A percentile compares a stretch with the other conserved stretches of the same genome.
These are phyloP conservation scores for Anabacerthia variegaticeps DNA, from an alignment of 2,797 vertebrate species.

Conservation along the genomic window DNA sequence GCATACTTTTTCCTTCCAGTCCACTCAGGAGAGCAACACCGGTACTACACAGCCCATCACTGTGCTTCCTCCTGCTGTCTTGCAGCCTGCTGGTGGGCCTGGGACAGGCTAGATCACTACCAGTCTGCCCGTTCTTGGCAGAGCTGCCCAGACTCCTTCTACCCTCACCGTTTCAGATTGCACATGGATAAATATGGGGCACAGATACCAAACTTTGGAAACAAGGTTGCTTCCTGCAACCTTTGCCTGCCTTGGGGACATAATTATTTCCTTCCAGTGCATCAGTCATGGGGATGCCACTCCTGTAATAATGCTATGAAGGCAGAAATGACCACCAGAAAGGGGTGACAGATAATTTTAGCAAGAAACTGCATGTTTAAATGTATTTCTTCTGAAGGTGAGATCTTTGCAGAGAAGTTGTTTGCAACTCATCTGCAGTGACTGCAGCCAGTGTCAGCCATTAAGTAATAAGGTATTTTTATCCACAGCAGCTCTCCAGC, in stretches of 20 bases:
- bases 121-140: background rate
- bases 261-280: background rate
- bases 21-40: background rate
- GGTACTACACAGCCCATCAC: background rate
- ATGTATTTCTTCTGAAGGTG: background rate
- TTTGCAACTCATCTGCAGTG: background rate
- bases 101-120: background rate
- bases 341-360: background rate
- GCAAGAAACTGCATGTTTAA: background rate
- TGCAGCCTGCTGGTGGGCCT: fast-evolving
- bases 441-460: background rate
- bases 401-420: background rate
- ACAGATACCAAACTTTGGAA: background rate
- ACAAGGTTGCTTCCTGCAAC: background rate
- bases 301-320: background rate
- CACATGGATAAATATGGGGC: background rate
- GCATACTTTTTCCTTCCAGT: background rate
- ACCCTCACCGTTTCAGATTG: background rate
- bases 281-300: background rate
- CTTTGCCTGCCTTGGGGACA: background rate
- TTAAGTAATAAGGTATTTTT: slow-evolving; percentile 44
- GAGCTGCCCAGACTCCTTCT: background rate
- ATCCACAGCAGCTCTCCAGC: slow-evolving; percentile 12
- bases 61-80: fast-evolving
- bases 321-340: background rate